phyloP scores from a whole-genome alignment of 2,797 vertebrate genomes.

The Adrianichthys oophorus region DNA sequence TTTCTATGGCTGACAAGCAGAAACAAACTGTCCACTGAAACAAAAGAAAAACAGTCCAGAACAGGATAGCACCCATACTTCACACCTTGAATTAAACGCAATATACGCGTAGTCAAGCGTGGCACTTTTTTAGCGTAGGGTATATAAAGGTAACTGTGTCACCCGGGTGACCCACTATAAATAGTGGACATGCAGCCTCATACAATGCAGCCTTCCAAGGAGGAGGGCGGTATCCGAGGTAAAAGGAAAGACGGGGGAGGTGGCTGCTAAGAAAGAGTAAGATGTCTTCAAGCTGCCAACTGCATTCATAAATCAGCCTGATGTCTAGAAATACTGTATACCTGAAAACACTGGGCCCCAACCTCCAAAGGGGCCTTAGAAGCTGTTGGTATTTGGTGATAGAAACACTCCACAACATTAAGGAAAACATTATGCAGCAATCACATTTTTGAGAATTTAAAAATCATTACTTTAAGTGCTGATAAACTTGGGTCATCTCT shows the following conservation, averaged over 20 bases:
- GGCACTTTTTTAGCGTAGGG: constrained; percentile 41
- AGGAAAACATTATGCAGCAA: constrained; percentile 23
- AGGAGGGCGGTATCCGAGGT: constrained; percentile 60
- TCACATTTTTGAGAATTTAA: constrained; percentile 5
- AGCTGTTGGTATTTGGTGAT: constrained; percentile 50
- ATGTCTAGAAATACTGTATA: constrained; percentile 61
- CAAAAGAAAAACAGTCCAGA: constrained; percentile 1
- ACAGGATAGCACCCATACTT: constrained; percentile 6
- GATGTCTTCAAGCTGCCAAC: constrained; percentile 68
- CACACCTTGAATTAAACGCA: constrained; percentile 17
- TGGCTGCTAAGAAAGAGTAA: constrained; percentile 58
- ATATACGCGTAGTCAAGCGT: constrained; percentile 26
- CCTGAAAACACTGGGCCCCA: constrained; percentile 59
- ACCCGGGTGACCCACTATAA: constrained; percentile 77
- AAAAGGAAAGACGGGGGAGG: constrained; percentile 36
- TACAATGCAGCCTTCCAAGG: constrained; percentile 78
- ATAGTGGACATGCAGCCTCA: constrained; percentile 74
- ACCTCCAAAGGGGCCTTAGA: constrained; percentile 38
- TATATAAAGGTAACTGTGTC: constrained; percentile 79
- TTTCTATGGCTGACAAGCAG: constrained; percentile 17
- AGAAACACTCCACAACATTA: constrained; percentile 34
- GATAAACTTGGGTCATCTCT: too few species aligned
- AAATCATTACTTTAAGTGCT: too few species aligned
- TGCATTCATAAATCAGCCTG: constrained; percentile 70
- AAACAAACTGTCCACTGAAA: constrained; percentile 1